A percentile compares a stretch with the other conserved stretches of the same genome.
These are phyloP conservation scores for Hylaeus anthracinus DNA, from an alignment of 1,140 invertebrate genomes.

Conservation along the genomic window DNA sequence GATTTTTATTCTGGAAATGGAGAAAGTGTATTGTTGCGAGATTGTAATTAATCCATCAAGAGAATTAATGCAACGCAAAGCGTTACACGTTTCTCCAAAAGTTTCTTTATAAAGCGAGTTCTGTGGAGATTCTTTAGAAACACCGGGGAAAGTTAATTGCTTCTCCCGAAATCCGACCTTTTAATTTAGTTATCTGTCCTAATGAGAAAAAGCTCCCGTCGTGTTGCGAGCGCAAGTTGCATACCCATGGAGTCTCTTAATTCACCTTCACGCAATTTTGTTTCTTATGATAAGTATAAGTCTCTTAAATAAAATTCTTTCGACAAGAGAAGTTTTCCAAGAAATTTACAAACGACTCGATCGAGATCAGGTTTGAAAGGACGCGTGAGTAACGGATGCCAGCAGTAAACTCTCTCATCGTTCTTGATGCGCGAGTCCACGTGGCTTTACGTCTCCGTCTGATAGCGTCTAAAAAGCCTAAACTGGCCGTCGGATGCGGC, in stretches of 20 bases:
- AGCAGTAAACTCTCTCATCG: too few species aligned
- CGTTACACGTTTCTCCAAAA: not conserved
- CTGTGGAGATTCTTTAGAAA: not conserved
- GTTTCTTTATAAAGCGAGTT: not conserved
- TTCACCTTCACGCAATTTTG: too few species aligned
- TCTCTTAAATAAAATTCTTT: too few species aligned
- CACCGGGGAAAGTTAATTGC: slow-evolving; percentile 37
- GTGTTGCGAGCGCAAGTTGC: slow-evolving; percentile 25
- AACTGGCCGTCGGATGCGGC: not conserved
- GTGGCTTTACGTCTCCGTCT: not conserved
- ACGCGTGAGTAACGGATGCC: too few species aligned
- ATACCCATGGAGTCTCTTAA: too few species aligned
- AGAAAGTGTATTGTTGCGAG: not conserved
- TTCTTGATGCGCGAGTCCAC: too few species aligned
- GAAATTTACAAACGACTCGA: too few species aligned
- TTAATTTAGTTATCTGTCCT: slow-evolving; percentile 22
- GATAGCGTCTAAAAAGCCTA: not conserved
- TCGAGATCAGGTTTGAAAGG: too few species aligned
- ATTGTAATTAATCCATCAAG: not conserved
- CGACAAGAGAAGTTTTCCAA: too few species aligned
- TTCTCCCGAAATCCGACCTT: slow-evolving; percentile 9
- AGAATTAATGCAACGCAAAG: not conserved
- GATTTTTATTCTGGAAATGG: too few species aligned
- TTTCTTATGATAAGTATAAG: too few species aligned
- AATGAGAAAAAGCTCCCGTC: slow-evolving; percentile 36